Base-by-base conservation (phyloP, 1,140 invertebrate species). In the Meloidogyne chitwoodi region DNA sequence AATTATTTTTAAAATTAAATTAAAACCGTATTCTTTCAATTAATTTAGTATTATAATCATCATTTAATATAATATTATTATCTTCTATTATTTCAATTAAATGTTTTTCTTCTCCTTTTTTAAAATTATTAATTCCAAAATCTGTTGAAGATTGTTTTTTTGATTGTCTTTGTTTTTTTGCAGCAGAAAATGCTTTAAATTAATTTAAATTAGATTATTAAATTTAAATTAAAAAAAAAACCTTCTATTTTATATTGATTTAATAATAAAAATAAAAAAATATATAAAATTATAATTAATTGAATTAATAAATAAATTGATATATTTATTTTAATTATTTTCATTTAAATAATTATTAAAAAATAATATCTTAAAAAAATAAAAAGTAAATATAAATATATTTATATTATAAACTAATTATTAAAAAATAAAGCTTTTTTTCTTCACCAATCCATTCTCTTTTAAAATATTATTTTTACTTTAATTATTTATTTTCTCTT, bases 21-120 rank as follows among this genome's bases (percentile, higher is more conserved):
- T 56, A 22, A 22, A 19, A 73, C 71, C 71, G 71, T 73, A 73
- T 64, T 16, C 71, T 56, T 8, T 56, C 38, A 26, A 31, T 63
- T 64, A 73, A 34, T 63, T 48, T 64, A n/a, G 22, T 73, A 64
- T 73, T 73, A 14, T 24, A 24, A 22, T 73, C 56, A 16, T 73
- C 71, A 27, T 63, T 34, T 10, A 22, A 31, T 34, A 62, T 19
- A 31, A 38, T 24, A 48, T 56, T 31, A 24, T 71, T n/a, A 12
- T 44, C n/a, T n/a, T 29, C 29, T 2, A 24, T 14, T 26, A 22
- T 26, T 26, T n/a, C 34, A 19, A 19, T 24, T 48, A 38, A 38
- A 6, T 70, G 16, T 0, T 38, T 31, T 24, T 19, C 26, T 27
- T 16, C 16, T 29, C n/a, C 24, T n/a, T 11, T 29, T 16, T 44